phyloP scores from a whole-genome alignment of 2,888 invertebrate genomes.

The Theretra japonica region DNA sequence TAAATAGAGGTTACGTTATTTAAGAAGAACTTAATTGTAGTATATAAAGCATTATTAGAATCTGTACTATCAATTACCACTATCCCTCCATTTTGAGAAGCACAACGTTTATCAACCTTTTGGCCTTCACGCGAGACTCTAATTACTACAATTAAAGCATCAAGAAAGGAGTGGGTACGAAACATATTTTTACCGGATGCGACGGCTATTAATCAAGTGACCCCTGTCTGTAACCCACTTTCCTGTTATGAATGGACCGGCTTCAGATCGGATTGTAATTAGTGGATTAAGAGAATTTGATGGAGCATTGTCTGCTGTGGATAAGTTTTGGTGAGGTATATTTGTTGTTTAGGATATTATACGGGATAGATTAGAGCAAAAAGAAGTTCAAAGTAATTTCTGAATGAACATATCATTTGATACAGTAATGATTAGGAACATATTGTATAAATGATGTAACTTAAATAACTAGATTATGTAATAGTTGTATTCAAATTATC shows the following conservation, averaged over 20 bases:
- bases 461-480: too few relatives aligned
- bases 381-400: background rate
- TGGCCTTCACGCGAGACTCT: conserved; percentile 8
- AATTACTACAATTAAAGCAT: conserved; percentile 20
- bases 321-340: background rate
- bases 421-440: too few relatives aligned
- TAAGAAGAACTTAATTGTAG: too few relatives aligned
- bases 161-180: conserved; percentile 7
- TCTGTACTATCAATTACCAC: background rate
- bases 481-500: too few relatives aligned
- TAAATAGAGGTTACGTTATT: background rate
- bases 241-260: conserved; percentile 15
- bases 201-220: conserved; percentile 11
- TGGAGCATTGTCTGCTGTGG: background rate
- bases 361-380: background rate
- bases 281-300: background rate
- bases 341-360: background rate
- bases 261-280: conserved; percentile 10
- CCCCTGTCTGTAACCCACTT: conserved; percentile 13
- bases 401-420: background rate
- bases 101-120: background rate
- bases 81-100: background rate
- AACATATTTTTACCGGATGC: conserved; percentile 20
- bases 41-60: background rate
- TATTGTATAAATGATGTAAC: too few relatives aligned